Base-by-base conservation (phyloP, 2,113 vertebrate genomes). In the Prietella phreatophila region DNA sequence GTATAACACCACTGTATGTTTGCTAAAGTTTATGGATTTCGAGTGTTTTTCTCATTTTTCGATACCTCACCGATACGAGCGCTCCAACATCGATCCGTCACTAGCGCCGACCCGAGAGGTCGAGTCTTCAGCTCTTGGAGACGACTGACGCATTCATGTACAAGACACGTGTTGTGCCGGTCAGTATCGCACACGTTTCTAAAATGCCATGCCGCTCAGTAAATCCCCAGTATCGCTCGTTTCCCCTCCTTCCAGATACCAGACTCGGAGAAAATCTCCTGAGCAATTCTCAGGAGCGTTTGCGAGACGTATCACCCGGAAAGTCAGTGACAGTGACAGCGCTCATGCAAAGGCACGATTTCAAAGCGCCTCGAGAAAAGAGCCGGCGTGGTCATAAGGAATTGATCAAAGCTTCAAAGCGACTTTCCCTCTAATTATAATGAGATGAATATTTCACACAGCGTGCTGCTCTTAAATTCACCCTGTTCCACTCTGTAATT, bases 391-490 rank as follows among this genome's bases (percentile, higher is more conserved):
- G 83, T 88, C 85, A 87, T 88, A 56, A 90, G 84, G 83, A 90
- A 88, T 81, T 89, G 89, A 91, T 91, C 90, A 88, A 88, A 89
- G 89, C 85, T n/a, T 86, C 87, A 90, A 82, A 89, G 63, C 82
- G 63, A 55, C 27, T 82, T 47, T 85, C 78, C 33, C 33, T 82
- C 55, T 84, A 79, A 79, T 90, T 89, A 42, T 82, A 63, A 84
- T 89, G 88, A 61, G 65, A 87, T 88, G 78, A 88, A 90, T 88
- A 88, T 85, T 90, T 87, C 83, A 82, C 75, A 27, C 27, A 58
- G 65, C 27, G 50, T 47, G 85, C 85, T 88, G 69, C 85, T 75
- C 90, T 85, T 53, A 78, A 83, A 27, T 58, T 84, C 82, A 78
- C 86, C 84, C 36, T 76, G 50, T 60, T 55, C 60, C 39, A 47